Evolutionary conservation across 2,888 invertebrate species (phyloP).

Genomic region (Drosophila limbata): DNA sequence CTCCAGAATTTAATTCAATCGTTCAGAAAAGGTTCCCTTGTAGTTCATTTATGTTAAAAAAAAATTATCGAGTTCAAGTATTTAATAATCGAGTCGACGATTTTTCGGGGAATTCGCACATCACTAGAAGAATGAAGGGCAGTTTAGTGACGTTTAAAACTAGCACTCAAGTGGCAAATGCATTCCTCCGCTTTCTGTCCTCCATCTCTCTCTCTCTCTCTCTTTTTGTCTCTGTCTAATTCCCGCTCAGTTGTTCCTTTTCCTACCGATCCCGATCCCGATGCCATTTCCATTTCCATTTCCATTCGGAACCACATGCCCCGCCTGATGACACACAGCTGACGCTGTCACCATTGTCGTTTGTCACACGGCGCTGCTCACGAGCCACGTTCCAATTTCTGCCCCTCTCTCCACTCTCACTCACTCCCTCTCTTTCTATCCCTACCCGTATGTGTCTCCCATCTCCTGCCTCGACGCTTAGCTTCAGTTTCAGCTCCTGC

Average conservation of each 20-base stretch:
- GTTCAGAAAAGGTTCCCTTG: too few species aligned
- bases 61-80: too few species aligned
- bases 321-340: slow-evolving; percentile 54
- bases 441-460: background rate
- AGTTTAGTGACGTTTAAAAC: slow-evolving; percentile 42
- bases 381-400: slow-evolving; percentile 27
- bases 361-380: slow-evolving; percentile 58
- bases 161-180: slow-evolving; percentile 59
- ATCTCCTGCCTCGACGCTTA: slow-evolving; percentile 5
- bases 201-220: background rate
- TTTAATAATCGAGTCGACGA: too few species aligned
- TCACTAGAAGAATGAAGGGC: background rate
- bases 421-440: background rate
- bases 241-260: background rate
- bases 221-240: too few species aligned
- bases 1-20: too few species aligned
- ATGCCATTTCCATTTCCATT: slow-evolving; percentile 6
- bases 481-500: slow-evolving; percentile 32
- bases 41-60: too few species aligned
- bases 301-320: slow-evolving; percentile 44
- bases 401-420: too few species aligned
- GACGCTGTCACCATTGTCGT: slow-evolving; percentile 69
- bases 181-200: too few species aligned
- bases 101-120: too few species aligned
- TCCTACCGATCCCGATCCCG: slow-evolving; percentile 4